These are phyloP conservation scores for Nasonia longicornis DNA, from an alignment of 1,140 invertebrate species.

Conservation along the genomic window DNA sequence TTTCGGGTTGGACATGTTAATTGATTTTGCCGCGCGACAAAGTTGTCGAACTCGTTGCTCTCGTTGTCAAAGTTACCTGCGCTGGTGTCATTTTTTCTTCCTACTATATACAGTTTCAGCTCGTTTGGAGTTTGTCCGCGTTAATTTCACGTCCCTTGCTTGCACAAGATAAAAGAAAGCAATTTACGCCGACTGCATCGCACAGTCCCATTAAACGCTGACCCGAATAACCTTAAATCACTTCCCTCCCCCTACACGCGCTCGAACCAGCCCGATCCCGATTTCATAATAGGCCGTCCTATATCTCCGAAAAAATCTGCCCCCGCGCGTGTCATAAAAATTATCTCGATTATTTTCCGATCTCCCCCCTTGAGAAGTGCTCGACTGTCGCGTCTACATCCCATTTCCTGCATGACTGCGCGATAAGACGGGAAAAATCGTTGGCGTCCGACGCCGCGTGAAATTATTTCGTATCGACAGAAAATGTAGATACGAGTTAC, in stretches of 20 bases:
- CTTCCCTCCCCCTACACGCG: not conserved
- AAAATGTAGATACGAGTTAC: not conserved
- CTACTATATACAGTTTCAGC: too few relatives aligned
- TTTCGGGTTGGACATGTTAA: too few relatives aligned
- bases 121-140: not conserved
- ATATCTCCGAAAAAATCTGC: slow-evolving; percentile 2
- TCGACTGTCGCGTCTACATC: not conserved
- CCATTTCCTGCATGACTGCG: slow-evolving; percentile 11
- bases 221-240: slow-evolving; percentile 9
- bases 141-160: not conserved
- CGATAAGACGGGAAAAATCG: slow-evolving; percentile 31
- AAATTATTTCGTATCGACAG: slow-evolving; percentile 19
- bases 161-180: not conserved
- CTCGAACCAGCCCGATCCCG: not conserved
- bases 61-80: too few relatives aligned
- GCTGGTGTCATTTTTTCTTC: too few relatives aligned
- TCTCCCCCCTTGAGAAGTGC: not conserved
- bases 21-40: too few relatives aligned
- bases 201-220: not conserved
- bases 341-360: slow-evolving; percentile 9
- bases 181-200: not conserved
- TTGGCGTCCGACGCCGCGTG: not conserved
- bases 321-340: not conserved
- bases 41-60: too few relatives aligned
- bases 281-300: not conserved